phyloP scores from a whole-genome alignment of 1,140 invertebrate genomes.

The Argopecten irradians region DNA sequence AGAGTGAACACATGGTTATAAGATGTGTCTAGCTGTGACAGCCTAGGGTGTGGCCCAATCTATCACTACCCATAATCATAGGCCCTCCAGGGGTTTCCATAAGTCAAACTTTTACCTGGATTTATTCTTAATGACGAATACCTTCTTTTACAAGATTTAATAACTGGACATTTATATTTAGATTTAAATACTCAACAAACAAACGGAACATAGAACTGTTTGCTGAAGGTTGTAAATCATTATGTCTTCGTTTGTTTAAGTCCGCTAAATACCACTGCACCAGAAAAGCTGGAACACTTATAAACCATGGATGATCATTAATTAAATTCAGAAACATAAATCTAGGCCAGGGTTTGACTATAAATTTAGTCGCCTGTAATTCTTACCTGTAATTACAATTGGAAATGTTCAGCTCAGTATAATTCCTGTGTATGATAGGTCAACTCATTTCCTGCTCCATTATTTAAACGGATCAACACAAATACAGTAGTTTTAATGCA shows the following conservation, averaged over 20 bases:
- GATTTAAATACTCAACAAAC: conserved; percentile 5
- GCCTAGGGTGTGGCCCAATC: background rate
- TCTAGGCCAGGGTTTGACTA: conserved; percentile 2
- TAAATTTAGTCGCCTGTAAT: conserved; percentile 4
- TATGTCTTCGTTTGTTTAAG: background rate
- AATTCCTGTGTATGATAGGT: background rate
- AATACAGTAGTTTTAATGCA: background rate
- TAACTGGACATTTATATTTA: conserved; percentile 18
- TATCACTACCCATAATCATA: background rate
- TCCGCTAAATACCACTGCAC: background rate
- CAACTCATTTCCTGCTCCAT: conserved; percentile 6
- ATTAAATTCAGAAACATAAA: conserved; percentile 4
- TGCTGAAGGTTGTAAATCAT: background rate
- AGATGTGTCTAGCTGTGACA: background rate
- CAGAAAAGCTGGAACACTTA: conserved; percentile 10
- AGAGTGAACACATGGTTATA: background rate
- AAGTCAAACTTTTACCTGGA: background rate
- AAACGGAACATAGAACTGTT: background rate
- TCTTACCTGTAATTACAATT: conserved; percentile 19
- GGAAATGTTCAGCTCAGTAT: background rate
- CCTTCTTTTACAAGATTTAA: conserved; percentile 11
- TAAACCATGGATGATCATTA: conserved; percentile 11
- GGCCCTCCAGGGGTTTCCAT: background rate
- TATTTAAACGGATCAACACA: background rate
- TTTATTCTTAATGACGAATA: conserved; percentile 18